Conservation (phyloP, 2,888 invertebrate genomes). For the Andrena trimmerana region DNA sequence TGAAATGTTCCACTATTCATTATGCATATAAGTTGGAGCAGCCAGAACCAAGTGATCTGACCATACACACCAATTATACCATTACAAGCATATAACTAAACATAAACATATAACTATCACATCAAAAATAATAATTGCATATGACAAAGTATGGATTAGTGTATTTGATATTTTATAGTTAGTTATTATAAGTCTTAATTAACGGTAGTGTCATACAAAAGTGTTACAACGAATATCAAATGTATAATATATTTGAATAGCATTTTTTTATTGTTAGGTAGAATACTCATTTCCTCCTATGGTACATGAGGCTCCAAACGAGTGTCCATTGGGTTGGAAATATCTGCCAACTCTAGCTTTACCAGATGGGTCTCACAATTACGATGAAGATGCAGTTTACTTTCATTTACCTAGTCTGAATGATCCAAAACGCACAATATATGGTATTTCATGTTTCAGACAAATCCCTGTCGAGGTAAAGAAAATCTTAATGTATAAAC, state of each 20-base stretch:
- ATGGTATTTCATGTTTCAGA: slow-evolving; percentile 98
- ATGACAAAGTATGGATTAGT: background rate
- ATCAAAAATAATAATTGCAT: too few relatives aligned
- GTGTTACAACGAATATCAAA: background rate
- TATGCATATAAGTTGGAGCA: too few relatives aligned
- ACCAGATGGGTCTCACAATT: slow-evolving; percentile 99
- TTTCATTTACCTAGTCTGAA: slow-evolving; percentile 97
- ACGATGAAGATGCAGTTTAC: slow-evolving; percentile 96
- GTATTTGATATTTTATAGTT: background rate
- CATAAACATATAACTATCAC: background rate
- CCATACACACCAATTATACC: too few relatives aligned
- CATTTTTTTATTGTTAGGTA: slow-evolving; percentile 86
- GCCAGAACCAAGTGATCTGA: too few relatives aligned
- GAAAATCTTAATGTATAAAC: slow-evolving; percentile 20
- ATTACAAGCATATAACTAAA: background rate
- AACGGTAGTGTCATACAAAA: background rate
- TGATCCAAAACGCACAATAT: slow-evolving; percentile 94
- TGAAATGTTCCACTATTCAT: too few relatives aligned
- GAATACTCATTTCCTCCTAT: slow-evolving; percentile 97
- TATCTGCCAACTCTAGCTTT: slow-evolving; percentile 98
- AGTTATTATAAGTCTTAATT: background rate
- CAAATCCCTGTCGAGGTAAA: slow-evolving; percentile 97
- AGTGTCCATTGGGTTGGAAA: slow-evolving; percentile 96
- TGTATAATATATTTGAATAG: slow-evolving; percentile 10
- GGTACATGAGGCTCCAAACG: slow-evolving; percentile 90